phyloP scores from a whole-genome alignment of 2,888 invertebrate genomes.

The Nasonovia ribisnigri region DNA sequence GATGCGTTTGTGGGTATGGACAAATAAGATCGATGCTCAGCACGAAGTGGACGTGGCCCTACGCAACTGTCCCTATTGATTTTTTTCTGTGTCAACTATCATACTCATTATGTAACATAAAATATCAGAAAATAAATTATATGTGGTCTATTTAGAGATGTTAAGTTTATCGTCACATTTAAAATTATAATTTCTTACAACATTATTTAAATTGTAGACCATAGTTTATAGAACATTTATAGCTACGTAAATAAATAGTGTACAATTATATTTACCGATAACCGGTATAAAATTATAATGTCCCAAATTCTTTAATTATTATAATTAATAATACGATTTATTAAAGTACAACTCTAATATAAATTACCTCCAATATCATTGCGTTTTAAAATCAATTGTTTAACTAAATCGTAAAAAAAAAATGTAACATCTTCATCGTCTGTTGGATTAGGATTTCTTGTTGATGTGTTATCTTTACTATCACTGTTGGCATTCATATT shows the following conservation, averaged over 20 bases:
- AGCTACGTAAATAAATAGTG: not conserved
- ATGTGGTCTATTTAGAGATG: not conserved
- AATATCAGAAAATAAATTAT: not conserved
- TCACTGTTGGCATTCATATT: not conserved
- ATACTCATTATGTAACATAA: no score
- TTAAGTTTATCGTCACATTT: not conserved
- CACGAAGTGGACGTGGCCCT: no score
- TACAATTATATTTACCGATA: not conserved
- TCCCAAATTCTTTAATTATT: not conserved
- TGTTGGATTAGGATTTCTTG: not conserved
- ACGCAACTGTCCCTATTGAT: no score
- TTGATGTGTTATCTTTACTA: not conserved
- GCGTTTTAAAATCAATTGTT: conserved; percentile 36
- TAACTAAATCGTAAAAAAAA: not conserved
- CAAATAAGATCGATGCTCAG: no score
- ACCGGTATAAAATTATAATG: not conserved
- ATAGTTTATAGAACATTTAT: no score
- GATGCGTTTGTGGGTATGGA: no score
- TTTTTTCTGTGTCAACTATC: no score
- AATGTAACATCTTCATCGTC: conserved; percentile 13
- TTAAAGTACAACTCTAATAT: not conserved
- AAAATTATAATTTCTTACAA: not conserved
- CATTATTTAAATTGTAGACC: not conserved
- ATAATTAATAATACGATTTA: not conserved
- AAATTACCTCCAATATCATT: conserved; percentile 2